A percentile compares a stretch with the other conserved stretches of the same genome.
Evolutionary conservation across 2,888 invertebrate genomes (phyloP).

Genomic region (Tholera decimalis): DNA sequence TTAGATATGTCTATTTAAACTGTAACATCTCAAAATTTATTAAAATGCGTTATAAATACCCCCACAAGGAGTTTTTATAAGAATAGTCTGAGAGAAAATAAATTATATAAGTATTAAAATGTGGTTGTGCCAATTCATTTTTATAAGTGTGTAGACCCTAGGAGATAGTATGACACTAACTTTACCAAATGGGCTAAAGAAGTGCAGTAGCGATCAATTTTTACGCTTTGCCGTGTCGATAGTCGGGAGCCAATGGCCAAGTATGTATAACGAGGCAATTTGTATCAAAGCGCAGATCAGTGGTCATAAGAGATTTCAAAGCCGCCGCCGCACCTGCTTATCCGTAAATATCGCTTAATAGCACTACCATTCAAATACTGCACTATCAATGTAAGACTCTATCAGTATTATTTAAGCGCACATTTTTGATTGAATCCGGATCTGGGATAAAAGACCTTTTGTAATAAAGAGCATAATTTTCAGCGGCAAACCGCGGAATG

Average conservation of each 20-base stretch:
- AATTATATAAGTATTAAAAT: too few species aligned
- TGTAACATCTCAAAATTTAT: conserved; percentile 45
- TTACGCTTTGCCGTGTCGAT: conserved; percentile 55
- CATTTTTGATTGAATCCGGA: conserved; percentile 45
- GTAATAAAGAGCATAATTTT: conserved; percentile 69
- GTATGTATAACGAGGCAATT: conserved; percentile 82
- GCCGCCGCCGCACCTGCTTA: conserved; percentile 86
- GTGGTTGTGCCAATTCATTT: neutral
- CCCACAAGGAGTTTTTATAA: conserved; percentile 5
- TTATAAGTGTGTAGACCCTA: neutral
- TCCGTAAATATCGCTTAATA: conserved; percentile 82
- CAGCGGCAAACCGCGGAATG: conserved; percentile 87
- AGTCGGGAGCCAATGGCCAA: conserved; percentile 60
- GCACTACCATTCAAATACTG: conserved; percentile 64
- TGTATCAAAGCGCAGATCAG: conserved; percentile 84
- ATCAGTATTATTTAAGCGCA: conserved; percentile 38
- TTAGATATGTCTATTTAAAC: conserved; percentile 16
- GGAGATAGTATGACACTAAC: conserved; percentile 12
- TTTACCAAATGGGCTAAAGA: conserved; percentile 33
- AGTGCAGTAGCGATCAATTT: conserved; percentile 38
- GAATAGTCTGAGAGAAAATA: neutral
- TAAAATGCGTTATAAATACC: conserved; percentile 7
- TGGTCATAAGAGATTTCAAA: conserved; percentile 80
- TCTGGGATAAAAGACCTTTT: conserved; percentile 63
- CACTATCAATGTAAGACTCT: conserved; percentile 49